These are phyloP conservation scores for Ophonus ardosiacus DNA, from an alignment of 2,888 invertebrate genomes.

Conservation along the genomic window DNA sequence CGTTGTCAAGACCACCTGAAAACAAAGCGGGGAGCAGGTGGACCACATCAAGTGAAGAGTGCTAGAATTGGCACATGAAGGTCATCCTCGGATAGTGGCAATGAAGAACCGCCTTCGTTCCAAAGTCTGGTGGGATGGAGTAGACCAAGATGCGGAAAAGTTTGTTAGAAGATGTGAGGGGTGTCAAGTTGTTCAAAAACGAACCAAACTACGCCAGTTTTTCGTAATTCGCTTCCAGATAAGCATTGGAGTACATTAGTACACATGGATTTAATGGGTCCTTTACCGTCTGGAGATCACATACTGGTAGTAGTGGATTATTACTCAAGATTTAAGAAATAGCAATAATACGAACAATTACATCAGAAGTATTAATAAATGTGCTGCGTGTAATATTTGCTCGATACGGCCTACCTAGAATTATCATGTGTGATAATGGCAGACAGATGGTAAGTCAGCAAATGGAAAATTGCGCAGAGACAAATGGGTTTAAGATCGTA, in stretches of 20 bases:
- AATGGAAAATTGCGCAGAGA: neutral
- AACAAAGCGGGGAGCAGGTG: neutral
- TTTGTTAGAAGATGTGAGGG: conserved; percentile 65
- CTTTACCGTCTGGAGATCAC: conserved; percentile 61
- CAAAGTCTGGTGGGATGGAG: conserved; percentile 68
- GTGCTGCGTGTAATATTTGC: conserved; percentile 48
- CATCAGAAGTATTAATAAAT: conserved; percentile 4
- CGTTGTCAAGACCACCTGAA: neutral
- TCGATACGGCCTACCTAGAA: conserved; percentile 5
- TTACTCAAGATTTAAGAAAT: conserved; percentile 65
- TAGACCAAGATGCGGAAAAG: conserved; percentile 67
- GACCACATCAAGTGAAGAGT: neutral
- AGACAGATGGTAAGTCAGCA: neutral
- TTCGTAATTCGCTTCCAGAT: conserved; percentile 61
- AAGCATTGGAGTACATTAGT: conserved; percentile 65
- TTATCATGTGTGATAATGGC: conserved; percentile 1
- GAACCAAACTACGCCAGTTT: conserved; percentile 65
- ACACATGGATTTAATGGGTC: conserved; percentile 66
- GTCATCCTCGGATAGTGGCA: conserved; percentile 64
- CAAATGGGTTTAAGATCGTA: neutral
- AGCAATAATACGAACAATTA: conserved; percentile 39
- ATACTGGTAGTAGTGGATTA: conserved; percentile 67
- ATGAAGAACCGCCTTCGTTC: conserved; percentile 59
- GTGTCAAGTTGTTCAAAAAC: conserved; percentile 65
- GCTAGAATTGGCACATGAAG: conserved; percentile 63